Evolutionary conservation across 2,888 invertebrate genomes (phyloP), one percentile per base, ranked within the genome.

Genomic region (Fissipunctia ypsillon): DNA sequence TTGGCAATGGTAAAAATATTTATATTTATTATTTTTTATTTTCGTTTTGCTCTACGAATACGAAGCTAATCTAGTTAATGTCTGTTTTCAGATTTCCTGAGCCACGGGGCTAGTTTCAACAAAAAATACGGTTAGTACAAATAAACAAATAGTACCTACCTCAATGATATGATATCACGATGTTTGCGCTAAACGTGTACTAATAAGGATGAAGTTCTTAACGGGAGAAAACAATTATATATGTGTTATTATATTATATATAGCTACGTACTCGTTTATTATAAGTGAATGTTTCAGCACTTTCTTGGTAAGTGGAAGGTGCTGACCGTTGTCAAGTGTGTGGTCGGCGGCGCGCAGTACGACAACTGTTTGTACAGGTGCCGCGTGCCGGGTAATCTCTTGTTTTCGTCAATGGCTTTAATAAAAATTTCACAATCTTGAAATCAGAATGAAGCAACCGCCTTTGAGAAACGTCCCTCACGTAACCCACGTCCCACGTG

Each of bases 41-140:
- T 45, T 28, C 7, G 9, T 50, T 31, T 35, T 19, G 64, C n/a
- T n/a, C n/a, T 35, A 7, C 3, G 16, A 56, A 31, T 6, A n/a
- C n/a, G 25, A 48, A 28, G 3, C 35, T 82, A 66, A 79, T 25
- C 3, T 14, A 28, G 9, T 19, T n/a, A 7, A n/a, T 84, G 85
- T 87, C 88, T 92, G 59, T 91, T 94, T 94, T 68, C 96, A 96
- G 96, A 96, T 95, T 96, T 96, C 93, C 95, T 96, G 93, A 95
- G 95, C 87, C 95, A 96, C 96, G 96, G 96, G 92, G 95, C 96
- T 87, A 94, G 95, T 90, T 96, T 96, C 93, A 96, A 96, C 93
- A 96, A 96, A 90, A 96, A 96, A 93, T 96, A 96, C 96, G 95
- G 96, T 96, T 81, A 93, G 96, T 95, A 91, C 64, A 43, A 28